Conservation (phyloP, 2,113 vertebrate species). For the Gallinago jamesoni region DNA sequence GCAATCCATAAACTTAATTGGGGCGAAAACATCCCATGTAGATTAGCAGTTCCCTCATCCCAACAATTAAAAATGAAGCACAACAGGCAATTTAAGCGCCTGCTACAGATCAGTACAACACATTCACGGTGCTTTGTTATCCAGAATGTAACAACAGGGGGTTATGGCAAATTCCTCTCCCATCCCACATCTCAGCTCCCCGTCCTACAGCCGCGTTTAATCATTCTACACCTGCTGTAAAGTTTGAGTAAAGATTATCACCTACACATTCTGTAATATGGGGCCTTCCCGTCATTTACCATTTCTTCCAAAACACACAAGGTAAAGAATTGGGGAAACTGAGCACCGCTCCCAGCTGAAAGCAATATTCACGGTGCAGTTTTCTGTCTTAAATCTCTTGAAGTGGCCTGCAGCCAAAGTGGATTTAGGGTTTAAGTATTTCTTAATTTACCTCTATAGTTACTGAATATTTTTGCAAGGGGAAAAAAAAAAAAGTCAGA, state of each 20-base stretch:
- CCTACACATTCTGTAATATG: background rate
- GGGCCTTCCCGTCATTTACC: background rate
- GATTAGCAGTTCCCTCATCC: background rate
- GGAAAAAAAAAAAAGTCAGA: background rate
- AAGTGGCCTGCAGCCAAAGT: slow-evolving; percentile 22
- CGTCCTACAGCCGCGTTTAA: background rate
- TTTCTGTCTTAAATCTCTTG: slow-evolving; percentile 10
- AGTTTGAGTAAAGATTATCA: slow-evolving; percentile 9
- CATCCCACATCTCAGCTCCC: background rate
- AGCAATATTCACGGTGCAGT: background rate
- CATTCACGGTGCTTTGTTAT: background rate
- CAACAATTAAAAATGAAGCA: slow-evolving; percentile 1
- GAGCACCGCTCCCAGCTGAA: background rate
- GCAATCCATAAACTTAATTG: slow-evolving; percentile 17
- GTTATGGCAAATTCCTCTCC: background rate
- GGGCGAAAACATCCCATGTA: background rate
- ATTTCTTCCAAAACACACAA: background rate
- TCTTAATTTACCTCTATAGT: slow-evolving; percentile 40
- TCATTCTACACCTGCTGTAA: background rate
- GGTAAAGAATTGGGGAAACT: background rate
- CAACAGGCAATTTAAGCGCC: background rate
- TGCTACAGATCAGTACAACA: background rate
- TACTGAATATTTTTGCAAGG: background rate
- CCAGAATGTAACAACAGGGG: background rate
- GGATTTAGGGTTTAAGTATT: slow-evolving; percentile 31